Conservation (phyloP, 2,888 invertebrate genomes). For the Elgonia sp. region DNA sequence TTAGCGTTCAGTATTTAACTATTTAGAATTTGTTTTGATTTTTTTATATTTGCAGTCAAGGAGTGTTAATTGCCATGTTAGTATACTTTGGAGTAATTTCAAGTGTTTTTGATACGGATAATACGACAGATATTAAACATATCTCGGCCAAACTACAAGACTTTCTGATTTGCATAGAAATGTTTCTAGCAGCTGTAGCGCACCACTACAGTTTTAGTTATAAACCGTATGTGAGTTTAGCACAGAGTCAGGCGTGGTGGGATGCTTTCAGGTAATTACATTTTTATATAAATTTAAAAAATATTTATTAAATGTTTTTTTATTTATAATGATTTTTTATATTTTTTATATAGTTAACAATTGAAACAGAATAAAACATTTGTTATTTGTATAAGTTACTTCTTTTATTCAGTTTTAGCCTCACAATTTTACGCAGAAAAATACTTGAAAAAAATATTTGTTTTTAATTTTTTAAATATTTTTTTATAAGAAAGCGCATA, state of each 20-base stretch:
- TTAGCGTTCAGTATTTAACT: too few species aligned
- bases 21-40: neutral
- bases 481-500: too few species aligned
- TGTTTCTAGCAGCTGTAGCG: conserved; percentile 98
- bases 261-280: conserved; percentile 85
- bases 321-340: conserved; percentile 39
- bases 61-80: conserved; percentile 95
- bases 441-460: too few species aligned
- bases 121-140: conserved; percentile 90
- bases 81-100: conserved; percentile 94
- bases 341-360: too few species aligned
- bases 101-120: conserved; percentile 91
- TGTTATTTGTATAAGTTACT: too few species aligned
- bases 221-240: conserved; percentile 91
- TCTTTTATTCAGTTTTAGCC: too few species aligned
- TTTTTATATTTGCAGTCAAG: conserved; percentile 91
- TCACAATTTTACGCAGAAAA: too few species aligned
- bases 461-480: too few species aligned
- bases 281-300: neutral
- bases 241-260: conserved; percentile 86
- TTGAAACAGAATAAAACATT: too few species aligned
- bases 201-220: conserved; percentile 99
- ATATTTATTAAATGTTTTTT: neutral
- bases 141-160: conserved; percentile 95
- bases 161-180: conserved; percentile 98